Evolutionary conservation across 1,140 invertebrate species (phyloP), one percentile per base, ranked within the genome.

Genomic region (Lepidotrigona ventralis): DNA sequence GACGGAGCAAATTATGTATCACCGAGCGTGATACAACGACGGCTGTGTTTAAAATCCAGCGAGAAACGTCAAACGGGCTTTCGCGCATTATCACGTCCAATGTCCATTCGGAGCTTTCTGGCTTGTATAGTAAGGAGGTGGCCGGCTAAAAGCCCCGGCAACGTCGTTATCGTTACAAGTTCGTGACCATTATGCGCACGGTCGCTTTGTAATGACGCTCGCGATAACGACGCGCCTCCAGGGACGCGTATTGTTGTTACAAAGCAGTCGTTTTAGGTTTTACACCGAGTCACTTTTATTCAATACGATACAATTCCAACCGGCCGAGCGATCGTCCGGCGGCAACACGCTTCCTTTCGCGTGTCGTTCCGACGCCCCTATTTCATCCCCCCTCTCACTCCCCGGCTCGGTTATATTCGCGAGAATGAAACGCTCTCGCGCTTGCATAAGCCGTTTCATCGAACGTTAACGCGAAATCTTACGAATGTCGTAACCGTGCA

Each of bases 101-200:
- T 58, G 70, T 29, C 71, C 63, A 73, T 60, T 64, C 53, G n/a
- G 26, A 17, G 29, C 68, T 71, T 79, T 66, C 56, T 54, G 51
- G 11, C 33, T 29, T 29, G 23, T 46, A 21, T 19, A 23, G 81
- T 26, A 71, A 64, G 74, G 29, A 58, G 66, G 33, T 9, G 79
- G 56, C 15, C 23, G 15, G 17, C 17, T 39, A 29, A 79, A 79
- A 56, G 82, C 58, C 6, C 46, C 23, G n/a, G 58, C 26, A 26
- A 53, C 78, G 60, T 81, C 63, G 60, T 56, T 80, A 73, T 53
- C 78, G 78, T 63, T 81, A 51, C 63, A 63, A 75, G 63, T 68
- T 84, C 46, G 68, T 33, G 82, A 23, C 56, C 58, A 56, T 72
- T 84, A 71, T 64, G 33, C 29, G 21, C 66, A 8, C 39, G 39